Evolutionary conservation across 2,113 vertebrate species (phyloP).

Genomic region (Bostrychus sinensis): DNA sequence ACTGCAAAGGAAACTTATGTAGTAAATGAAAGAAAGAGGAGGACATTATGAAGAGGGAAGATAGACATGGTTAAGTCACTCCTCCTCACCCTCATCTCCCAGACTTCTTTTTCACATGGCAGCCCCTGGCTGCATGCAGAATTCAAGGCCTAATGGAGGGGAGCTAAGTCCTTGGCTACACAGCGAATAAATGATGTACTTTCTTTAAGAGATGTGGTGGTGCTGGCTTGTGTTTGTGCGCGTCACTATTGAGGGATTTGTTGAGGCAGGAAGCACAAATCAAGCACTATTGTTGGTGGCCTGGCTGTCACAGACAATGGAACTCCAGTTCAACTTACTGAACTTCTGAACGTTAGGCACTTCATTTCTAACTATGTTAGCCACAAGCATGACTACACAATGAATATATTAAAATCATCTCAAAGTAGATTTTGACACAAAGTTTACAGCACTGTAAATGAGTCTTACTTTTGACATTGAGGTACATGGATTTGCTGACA

Average conservation of each 20-base stretch:
- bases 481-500: slow-evolving; percentile 99
- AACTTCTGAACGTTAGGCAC: slow-evolving; percentile 29
- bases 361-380: slow-evolving; percentile 17
- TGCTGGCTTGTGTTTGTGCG: background rate
- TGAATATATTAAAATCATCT: background rate
- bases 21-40: background rate
- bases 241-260: slow-evolving; percentile 49
- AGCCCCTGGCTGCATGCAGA: slow-evolving; percentile 63
- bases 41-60: background rate
- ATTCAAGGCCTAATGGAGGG: slow-evolving; percentile 76
- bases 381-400: background rate
- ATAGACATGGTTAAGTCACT: slow-evolving; percentile 30
- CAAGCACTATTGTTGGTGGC: slow-evolving; percentile 30
- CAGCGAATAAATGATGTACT: slow-evolving; percentile 61
- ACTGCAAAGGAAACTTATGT: too few relatives aligned
- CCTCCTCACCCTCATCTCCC: slow-evolving; percentile 25
- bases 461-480: slow-evolving; percentile 99
- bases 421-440: too few relatives aligned
- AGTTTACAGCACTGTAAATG: background rate
- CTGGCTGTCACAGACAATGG: slow-evolving; percentile 30
- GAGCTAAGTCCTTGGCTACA: slow-evolving; percentile 70
- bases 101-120: slow-evolving; percentile 71
- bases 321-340: slow-evolving; percentile 15
- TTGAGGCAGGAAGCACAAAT: slow-evolving; percentile 50
- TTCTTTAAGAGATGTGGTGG: slow-evolving; percentile 36